Evolutionary conservation across 2,888 invertebrate genomes (phyloP).

Genomic region (Mimachlamys varia): DNA sequence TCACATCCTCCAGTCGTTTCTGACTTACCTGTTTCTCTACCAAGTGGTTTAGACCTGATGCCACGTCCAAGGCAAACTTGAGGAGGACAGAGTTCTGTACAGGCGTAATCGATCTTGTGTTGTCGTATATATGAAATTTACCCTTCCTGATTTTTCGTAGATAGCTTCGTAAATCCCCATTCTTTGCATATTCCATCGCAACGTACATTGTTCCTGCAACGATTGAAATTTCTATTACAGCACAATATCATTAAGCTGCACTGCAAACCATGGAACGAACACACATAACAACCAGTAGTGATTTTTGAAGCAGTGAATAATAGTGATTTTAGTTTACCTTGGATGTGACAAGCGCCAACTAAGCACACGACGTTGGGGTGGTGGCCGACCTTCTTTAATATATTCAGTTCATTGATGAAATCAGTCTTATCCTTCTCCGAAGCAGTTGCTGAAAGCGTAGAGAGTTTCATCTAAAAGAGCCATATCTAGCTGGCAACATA

Average conservation of each 20-base stretch:
- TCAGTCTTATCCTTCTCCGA: conserved; percentile 76
- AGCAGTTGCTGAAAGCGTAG: conserved; percentile 66
- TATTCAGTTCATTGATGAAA: conserved; percentile 75
- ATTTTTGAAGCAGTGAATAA: no score
- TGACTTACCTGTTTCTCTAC: conserved; percentile 72
- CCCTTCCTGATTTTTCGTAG: conserved; percentile 70
- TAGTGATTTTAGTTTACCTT: conserved; percentile 59
- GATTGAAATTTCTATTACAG: neutral
- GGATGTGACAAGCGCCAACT: conserved; percentile 74
- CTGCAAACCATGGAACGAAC: no score
- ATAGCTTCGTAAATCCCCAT: conserved; percentile 74
- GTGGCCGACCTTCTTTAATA: conserved; percentile 74
- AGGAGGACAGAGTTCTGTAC: conserved; percentile 68
- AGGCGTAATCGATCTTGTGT: conserved; percentile 59
- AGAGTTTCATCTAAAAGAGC: neutral
- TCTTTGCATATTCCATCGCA: conserved; percentile 74
- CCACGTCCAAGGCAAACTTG: conserved; percentile 70
- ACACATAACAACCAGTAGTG: no score
- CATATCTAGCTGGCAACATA: neutral
- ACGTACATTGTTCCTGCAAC: conserved; percentile 72
- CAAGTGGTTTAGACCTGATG: conserved; percentile 71
- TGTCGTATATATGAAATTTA: conserved; percentile 69
- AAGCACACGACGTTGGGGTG: conserved; percentile 76
- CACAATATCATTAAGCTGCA: neutral
- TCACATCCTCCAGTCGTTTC: no score